Conservation (phyloP, 2,797 vertebrate genomes). For the Chaetophractus vellerosus region DNA sequence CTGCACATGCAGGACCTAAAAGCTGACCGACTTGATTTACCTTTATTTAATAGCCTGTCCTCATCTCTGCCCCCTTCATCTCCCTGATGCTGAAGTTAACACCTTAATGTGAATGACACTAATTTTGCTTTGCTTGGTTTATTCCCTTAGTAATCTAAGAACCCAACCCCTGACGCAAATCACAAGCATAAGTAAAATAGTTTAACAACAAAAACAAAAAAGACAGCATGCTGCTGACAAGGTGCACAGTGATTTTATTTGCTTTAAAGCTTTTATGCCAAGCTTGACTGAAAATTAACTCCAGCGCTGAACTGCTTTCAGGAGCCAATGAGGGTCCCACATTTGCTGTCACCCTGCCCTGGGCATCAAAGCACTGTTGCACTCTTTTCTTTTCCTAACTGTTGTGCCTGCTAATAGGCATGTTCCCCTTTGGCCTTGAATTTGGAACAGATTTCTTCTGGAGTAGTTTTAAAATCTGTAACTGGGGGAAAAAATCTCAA, state of each 20-base stretch:
- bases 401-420: not conserved
- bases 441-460: conserved; percentile 58
- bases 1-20: not conserved
- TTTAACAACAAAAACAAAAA: not conserved
- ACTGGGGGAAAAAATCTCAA: not conserved
- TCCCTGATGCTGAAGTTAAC: conserved; percentile 1
- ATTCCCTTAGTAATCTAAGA: conserved; percentile 40
- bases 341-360: not conserved
- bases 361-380: not conserved
- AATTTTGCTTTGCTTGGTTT: conserved; percentile 56
- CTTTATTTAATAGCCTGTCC: not conserved
- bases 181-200: conserved; percentile 24
- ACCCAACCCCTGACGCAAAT: conserved; percentile 53
- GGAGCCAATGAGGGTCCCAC: not conserved
- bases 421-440: not conserved
- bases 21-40: not conserved
- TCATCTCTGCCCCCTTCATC: not conserved
- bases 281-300: not conserved
- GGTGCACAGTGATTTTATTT: not conserved
- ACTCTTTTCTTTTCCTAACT: not conserved
- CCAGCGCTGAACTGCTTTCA: not conserved
- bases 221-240: not conserved
- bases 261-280: not conserved
- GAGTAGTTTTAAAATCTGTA: conserved; percentile 31
- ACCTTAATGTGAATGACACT: conserved; percentile 1